Base-by-base conservation (phyloP, 2,113 vertebrate species). In the Gymnarchus niloticus region DNA sequence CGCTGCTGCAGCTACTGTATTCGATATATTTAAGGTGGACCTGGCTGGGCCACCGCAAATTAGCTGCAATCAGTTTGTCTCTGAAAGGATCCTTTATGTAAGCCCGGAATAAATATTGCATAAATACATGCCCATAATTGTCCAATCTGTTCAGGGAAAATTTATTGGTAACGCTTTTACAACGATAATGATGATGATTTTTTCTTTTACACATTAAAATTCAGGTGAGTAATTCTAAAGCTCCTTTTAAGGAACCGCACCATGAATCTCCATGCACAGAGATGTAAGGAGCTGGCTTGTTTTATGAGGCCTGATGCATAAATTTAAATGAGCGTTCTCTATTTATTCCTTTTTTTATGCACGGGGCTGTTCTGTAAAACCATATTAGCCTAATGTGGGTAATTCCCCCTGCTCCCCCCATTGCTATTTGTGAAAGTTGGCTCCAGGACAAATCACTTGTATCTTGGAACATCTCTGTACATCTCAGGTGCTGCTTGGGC, bases 1-100 rank as follows among this genome's bases (percentile, higher is more conserved):
- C 94, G 92, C 93, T 91, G 93, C 92, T 91, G 54, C 56, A 84
- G 76, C 76, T 93, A 91, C 89, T 87, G 86, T 87, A 88, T 94
- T 92, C 93, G 91, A 93, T 95, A 93, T 91, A 94, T 94, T 96
- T 96, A 96, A 96, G 94, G 95, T 95, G 95, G 95, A 95, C 91
- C 91, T 87, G 19, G 1, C 7, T 9, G 76, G 37, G 6, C 73
- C 73, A 1, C 25, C 49, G 4, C 6, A 10, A 33, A 1, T 33
- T 19, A 10, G 41, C n/a, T 8, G n/a, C 59, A n/a, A 8, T 65
- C 7, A 3, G n/a, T n/a, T 25, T 65, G 21, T 2, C n/a, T n/a
- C n/a, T n/a, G n/a, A n/a, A 2, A 65, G 59, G 59, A 83, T n/a
- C 56, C 2, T 56, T 83, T 83, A 37, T 46, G 37, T 17, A 4